Evolutionary conservation across 2,797 vertebrate genomes (phyloP).

Genomic region (Tragopan temminckii): DNA sequence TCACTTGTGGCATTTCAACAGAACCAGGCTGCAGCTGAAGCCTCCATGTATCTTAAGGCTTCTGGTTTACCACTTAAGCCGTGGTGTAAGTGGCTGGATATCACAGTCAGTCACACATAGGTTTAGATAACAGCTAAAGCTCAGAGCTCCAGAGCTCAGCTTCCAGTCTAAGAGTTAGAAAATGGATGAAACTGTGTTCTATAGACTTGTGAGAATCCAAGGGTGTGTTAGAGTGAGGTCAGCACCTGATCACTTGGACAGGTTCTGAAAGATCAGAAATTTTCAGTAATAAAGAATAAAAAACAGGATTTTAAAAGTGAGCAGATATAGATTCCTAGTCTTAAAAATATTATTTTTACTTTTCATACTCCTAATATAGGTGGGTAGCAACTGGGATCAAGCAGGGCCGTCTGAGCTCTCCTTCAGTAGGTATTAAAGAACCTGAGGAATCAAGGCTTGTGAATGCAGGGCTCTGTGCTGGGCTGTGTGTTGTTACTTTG

Average conservation of each 20-base stretch:
- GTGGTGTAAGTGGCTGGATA: neutral
- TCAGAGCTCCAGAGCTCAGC: neutral
- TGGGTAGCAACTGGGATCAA: neutral
- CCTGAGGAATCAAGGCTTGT: neutral
- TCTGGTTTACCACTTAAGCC: neutral
- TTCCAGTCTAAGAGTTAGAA: neutral
- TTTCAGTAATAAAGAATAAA: neutral
- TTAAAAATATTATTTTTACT: neutral
- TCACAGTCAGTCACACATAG: neutral
- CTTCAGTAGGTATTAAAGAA: neutral
- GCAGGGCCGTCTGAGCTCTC: neutral
- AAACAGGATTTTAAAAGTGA: neutral
- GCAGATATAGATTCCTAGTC: neutral
- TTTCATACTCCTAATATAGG: neutral
- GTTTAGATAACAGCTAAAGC: neutral
- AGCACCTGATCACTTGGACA: neutral
- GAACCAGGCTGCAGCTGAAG: neutral
- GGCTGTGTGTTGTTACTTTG: neutral
- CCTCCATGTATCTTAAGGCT: neutral
- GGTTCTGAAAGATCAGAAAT: neutral
- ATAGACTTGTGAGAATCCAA: neutral
- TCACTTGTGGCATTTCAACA: neutral
- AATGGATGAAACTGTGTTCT: neutral
- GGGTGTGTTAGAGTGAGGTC: neutral
- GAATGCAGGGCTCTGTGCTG: neutral